Evolutionary conservation across 1,140 invertebrate species (phyloP), one percentile per base, ranked within the genome.

Genomic region (Cydia amplana): DNA sequence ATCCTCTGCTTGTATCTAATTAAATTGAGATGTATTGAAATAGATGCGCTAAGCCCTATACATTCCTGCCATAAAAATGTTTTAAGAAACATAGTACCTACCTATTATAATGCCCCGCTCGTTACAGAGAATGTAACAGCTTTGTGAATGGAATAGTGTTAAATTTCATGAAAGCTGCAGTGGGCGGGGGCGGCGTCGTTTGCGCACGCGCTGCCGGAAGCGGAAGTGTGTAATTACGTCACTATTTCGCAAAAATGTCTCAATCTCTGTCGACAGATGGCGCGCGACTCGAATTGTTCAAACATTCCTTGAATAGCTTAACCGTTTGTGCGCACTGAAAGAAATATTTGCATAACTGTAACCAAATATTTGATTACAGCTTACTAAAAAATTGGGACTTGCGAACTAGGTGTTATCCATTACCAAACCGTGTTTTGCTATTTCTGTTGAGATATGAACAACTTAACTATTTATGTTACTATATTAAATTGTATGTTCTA

Each of bases 211-310:
- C 85, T 75, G 67, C 86, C 89, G 91, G 91, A 90, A 84, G 80
- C 91, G 91, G 91, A 92, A 91, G 82, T 85, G 65, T 81, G 84
- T 92, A 90, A 92, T 92, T 92, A 92, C 79, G 85, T 70, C 74
- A 82, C 88, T 87, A 91, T 91, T 91, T 91, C 77, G 88, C 90
- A 88, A 92, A 89, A 87, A 91, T 91, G 82, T 91, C 89, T 91
- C 86, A 90, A 92, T 90, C 83, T 78, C 67, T 83, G 77, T 72
- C 75, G 85, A 84, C 91, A 92, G 88, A 89, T 91, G 91, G 87
- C 83, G 84, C 80, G 82, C 79, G 83, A 80, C 80, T 65, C 75
- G 85, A 80, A 87, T 85, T 81, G 77, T 82, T 90, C 80, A 78
- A 80, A 83, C 78, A 91, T 91, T 87, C 84, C 77, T 73, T 83